Percentiles rank a stretch among this genome's conserved stretches.
phyloP scores from a whole-genome alignment of 2,797 vertebrate species.

The Lepidocolaptes lacrymiger region DNA sequence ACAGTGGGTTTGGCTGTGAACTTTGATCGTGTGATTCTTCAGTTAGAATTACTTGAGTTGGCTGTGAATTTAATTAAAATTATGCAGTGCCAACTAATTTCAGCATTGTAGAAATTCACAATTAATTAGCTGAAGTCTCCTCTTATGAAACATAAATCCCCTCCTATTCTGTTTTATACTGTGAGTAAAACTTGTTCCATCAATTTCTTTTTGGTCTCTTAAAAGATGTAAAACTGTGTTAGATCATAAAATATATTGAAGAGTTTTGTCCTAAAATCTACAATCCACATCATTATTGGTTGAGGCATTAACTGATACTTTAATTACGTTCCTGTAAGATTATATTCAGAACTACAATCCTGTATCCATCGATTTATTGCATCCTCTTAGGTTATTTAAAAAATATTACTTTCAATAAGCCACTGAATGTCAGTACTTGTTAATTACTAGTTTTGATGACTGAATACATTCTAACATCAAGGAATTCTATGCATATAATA shows the following conservation, averaged over 20 bases:
- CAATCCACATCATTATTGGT: neutral
- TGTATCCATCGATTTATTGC: neutral
- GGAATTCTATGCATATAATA: neutral
- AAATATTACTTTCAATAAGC: neutral
- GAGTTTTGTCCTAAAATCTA: neutral
- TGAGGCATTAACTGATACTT: neutral
- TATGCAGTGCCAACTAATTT: conserved; percentile 8
- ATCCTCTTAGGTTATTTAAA: neutral
- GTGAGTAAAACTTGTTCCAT: neutral
- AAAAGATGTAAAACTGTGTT: neutral
- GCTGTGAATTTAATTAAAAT: neutral
- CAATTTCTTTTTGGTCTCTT: neutral
- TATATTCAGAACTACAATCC: neutral
- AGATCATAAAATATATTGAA: neutral
- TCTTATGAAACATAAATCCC: conserved; percentile 6
- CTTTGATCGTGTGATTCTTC: neutral
- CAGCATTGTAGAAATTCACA: conserved; percentile 5
- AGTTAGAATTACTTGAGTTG: neutral
- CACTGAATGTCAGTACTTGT: neutral
- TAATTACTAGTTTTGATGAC: neutral
- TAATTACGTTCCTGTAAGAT: neutral
- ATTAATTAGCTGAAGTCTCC: conserved; percentile 15
- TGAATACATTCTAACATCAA: neutral
- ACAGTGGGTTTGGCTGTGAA: neutral
- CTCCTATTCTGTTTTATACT: neutral